phyloP scores from a whole-genome alignment of 2,797 vertebrate genomes.

The Ficedula albicollis region DNA sequence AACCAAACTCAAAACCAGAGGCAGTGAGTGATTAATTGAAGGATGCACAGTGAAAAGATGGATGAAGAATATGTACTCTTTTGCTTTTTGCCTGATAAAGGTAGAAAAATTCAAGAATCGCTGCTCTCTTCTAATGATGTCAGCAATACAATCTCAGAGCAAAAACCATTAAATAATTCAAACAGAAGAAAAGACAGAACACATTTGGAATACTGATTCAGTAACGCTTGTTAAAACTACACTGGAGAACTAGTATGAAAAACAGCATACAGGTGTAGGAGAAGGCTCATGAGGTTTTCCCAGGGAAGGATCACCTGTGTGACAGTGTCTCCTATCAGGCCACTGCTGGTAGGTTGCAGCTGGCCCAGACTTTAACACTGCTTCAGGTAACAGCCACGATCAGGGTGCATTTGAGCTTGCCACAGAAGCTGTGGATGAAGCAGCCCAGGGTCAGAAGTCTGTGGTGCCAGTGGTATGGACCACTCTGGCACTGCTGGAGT shows the following conservation, averaged over 20 bases:
- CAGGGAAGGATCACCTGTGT: background rate
- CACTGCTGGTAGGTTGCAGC: background rate
- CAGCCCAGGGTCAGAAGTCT: background rate
- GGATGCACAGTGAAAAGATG: background rate
- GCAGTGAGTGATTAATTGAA: background rate
- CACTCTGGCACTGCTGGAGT: background rate
- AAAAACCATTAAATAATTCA: conserved; percentile 10
- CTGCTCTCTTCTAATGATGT: background rate
- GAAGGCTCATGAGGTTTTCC: background rate
- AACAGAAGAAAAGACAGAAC: background rate
- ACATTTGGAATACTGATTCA: background rate
- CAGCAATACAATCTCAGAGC: background rate
- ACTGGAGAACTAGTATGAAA: background rate
- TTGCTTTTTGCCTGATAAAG: background rate
- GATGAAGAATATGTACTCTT: background rate
- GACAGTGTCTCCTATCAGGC: background rate
- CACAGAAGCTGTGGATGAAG: background rate
- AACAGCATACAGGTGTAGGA: background rate
- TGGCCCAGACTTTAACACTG: background rate
- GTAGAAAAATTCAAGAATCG: background rate
- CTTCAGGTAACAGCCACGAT: accelerated
- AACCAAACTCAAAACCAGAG: background rate
- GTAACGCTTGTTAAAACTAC: background rate
- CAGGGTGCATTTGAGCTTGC: background rate
- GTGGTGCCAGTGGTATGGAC: accelerated